Evolutionary conservation across 2,113 vertebrate species (phyloP), one percentile per base, ranked within the genome.

Genomic region (Megaleporinus macrocephalus): DNA sequence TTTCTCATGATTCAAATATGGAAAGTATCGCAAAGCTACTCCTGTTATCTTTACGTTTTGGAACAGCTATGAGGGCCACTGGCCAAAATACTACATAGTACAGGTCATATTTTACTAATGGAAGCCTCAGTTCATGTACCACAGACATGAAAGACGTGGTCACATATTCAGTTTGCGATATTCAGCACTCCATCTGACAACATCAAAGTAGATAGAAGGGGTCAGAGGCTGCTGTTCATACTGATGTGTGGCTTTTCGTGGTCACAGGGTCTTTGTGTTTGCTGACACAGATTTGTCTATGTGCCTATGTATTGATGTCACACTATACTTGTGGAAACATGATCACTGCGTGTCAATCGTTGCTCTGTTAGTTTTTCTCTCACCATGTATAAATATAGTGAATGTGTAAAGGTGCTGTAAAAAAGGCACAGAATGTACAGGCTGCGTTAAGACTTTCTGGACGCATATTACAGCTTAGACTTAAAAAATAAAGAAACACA

Each of bases 301-400:
- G 68, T 78, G 69, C 33, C 79, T 80, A 33, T 61, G 44, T 63
- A 27, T 78, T 83, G 72, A 80, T 77, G 73, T 84, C 57, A 72
- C 36, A 22, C 24, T 80, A 27, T 57, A 71, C 15, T 63, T n/a
- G 53, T 27, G 61, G 41, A 66, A 84, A 75, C 13, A 70, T 62
- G 14, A 44, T 73, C 57, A 80, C 78, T 59, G 44, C 20, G 76
- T 75, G 71, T 63, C 44, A 63, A 6, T 61, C 49, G 62, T 75
- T 74, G 24, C 65, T 15, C 27, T 29, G 20, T 62, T 75, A 13
- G 0, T 10, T 74, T 57, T 44, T 36, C 14, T 62, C 29, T 69
- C 24, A 66, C 14, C 15, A 20, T 77, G 44, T 82, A 73, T 68
- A 44, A 71, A 55, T 78, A 18, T 55, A 57, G 26, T 80, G n/a